Evolutionary conservation across 30 jellyfish, hydroid and myxozoan genomes (phyloP).

Genomic region (Sanderia malayensis): DNA sequence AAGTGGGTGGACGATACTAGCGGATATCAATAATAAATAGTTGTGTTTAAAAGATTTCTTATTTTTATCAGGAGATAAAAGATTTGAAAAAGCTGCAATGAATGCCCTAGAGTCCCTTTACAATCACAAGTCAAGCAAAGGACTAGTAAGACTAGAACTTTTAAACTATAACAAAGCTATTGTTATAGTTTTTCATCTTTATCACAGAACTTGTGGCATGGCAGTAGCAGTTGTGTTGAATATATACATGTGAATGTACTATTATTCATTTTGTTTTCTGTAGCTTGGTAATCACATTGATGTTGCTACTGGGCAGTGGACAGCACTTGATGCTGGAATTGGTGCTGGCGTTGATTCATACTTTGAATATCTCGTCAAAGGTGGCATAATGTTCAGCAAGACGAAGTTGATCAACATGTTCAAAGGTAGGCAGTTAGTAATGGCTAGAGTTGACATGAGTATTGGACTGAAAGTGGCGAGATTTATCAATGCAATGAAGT

Average conservation of each 20-base stretch:
- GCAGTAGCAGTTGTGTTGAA: no score
- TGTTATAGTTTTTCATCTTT: no score
- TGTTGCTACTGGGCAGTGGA: constrained; percentile 77
- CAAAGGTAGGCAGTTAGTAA: constrained; percentile 31
- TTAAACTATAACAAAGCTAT: no score
- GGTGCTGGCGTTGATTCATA: constrained; percentile 97
- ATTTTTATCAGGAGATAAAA: constrained; percentile 60
- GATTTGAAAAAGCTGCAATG: constrained; percentile 76
- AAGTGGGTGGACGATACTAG: no score
- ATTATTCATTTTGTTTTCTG: no score
- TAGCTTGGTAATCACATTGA: constrained; percentile 90
- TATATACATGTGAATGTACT: no score
- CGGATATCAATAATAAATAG: no score
- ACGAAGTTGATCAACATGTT: constrained; percentile 69
- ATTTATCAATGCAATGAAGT: no score
- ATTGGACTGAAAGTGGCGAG: no score
- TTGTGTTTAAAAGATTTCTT: no score
- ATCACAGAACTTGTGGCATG: no score
- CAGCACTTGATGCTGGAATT: constrained; percentile 91
- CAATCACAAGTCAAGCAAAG: constrained; percentile 62
- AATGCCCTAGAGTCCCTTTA: constrained; percentile 81
- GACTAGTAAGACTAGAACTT: constrained; percentile 70
- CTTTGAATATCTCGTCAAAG: constrained; percentile 89
- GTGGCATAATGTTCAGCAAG: constrained; percentile 67
- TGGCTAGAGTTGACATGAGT: no score